phyloP scores from a whole-genome alignment of 2,797 vertebrate species.

The Chiroxiphia lanceolata region DNA sequence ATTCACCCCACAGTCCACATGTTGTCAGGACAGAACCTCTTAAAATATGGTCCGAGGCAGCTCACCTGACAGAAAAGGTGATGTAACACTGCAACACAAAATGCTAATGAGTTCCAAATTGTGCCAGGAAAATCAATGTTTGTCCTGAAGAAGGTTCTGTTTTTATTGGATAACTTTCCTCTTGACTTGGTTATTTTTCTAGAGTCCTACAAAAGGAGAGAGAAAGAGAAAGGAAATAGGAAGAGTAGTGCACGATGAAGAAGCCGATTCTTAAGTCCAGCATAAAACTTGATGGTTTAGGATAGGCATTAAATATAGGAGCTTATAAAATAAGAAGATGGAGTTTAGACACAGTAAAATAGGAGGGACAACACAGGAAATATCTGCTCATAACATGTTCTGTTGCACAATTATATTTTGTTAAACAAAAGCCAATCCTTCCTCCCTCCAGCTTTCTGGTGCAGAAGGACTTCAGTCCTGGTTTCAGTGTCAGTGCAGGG shows the following conservation, averaged over 20 bases:
- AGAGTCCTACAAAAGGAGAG: not conserved
- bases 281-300: conserved; percentile 2
- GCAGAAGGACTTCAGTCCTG: not conserved
- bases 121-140: conserved; percentile 23
- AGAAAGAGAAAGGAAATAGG: not conserved
- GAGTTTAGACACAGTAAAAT: not conserved
- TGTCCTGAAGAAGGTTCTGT: not conserved
- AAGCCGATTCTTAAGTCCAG: not conserved
- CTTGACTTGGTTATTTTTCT: not conserved
- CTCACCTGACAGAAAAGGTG: not conserved
- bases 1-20: not conserved
- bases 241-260: not conserved
- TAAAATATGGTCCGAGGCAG: not conserved
- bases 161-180: conserved; percentile 13
- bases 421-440: not conserved
- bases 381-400: not conserved
- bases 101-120: not conserved
- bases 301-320: not conserved
- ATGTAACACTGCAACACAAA: not conserved
- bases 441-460: not conserved
- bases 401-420: not conserved
- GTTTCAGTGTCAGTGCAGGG: not conserved
- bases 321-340: conserved; percentile 21
- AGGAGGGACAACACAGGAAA: not conserved
- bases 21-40: not conserved